Base-by-base conservation (phyloP, 2,888 invertebrate genomes). In the Gisinianus flammeolus region DNA sequence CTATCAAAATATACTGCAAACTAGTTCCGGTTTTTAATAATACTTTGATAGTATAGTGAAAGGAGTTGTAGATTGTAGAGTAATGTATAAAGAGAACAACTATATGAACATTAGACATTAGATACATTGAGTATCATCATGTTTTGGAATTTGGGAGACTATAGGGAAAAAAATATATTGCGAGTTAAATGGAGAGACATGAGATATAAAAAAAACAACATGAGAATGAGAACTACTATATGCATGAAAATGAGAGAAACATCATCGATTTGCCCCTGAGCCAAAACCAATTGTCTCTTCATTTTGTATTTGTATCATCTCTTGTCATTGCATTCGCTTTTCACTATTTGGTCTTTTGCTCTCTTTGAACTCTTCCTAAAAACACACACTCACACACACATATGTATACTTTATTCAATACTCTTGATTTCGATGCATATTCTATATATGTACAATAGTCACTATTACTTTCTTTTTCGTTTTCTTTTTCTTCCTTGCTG, bases 11-110 rank as follows among this genome's bases (percentile, higher is more conserved):
- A 31, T 70, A 24, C 35, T 31, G 24, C 44, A 19, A 33, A 33
- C 24, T 31, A 35, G 24, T 67, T 72, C 28, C 72, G 24, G 52
- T 22, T 52, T 22, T 26, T 54, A n/a, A 74, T 35, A 64, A 70
- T 22, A 30, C 44, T 44, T 19, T 44, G 35, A 8, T 5, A 8
- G 35, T 35, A 12, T 35, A n/a, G n/a, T n/a, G n/a, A n/a, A n/a
- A n/a, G n/a, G n/a, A n/a, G n/a, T n/a, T n/a, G n/a, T n/a, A n/a
- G n/a, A n/a, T n/a, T n/a, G n/a, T n/a, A n/a, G n/a, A n/a, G n/a
- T n/a, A n/a, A n/a, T n/a, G n/a, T n/a, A n/a, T n/a, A n/a, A n/a
- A n/a, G n/a, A n/a, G n/a, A n/a, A n/a, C n/a, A n/a, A n/a, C n/a
- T n/a, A n/a, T n/a, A n/a, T n/a, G n/a, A n/a, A n/a, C n/a, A n/a